Conservation (phyloP, 2,113 vertebrate species). For the Vicugna pacos region DNA sequence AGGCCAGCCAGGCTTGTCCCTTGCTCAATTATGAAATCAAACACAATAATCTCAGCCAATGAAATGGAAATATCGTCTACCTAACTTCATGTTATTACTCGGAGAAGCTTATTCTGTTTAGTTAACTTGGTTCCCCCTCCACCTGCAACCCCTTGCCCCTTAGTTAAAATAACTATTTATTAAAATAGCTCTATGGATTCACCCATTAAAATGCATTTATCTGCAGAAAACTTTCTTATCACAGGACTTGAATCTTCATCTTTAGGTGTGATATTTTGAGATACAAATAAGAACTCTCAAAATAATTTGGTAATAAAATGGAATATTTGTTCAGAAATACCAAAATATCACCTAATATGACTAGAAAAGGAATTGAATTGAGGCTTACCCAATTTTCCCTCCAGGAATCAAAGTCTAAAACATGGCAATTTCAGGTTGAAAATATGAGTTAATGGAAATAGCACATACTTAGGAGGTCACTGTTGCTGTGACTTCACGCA, state of each 20-base stretch:
- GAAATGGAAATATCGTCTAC: constrained; percentile 60
- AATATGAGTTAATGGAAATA: constrained; percentile 65
- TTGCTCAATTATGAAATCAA: constrained; percentile 72
- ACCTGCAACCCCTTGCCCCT: not conserved
- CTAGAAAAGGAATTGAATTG: constrained; percentile 54
- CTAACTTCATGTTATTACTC: constrained; percentile 42
- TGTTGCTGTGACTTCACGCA: not conserved
- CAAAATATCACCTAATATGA: constrained; percentile 68
- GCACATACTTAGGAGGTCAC: not conserved
- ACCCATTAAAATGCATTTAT: constrained; percentile 61
- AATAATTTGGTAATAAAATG: constrained; percentile 72
- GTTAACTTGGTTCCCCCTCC: not conserved
- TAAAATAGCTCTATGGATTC: constrained; percentile 47
- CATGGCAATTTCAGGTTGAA: constrained; percentile 69
- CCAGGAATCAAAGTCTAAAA: constrained; percentile 67
- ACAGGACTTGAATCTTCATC: constrained; percentile 29
- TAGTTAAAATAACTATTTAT: constrained; percentile 65
- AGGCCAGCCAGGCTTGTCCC: not conserved
- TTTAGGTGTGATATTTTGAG: constrained; percentile 67
- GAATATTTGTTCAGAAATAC: constrained; percentile 66
- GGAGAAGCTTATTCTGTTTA: constrained; percentile 63
- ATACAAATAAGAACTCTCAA: constrained; percentile 59
- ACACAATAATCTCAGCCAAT: constrained; percentile 59
- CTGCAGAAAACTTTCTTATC: constrained; percentile 27
- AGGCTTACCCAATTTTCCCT: constrained; percentile 67